Conservation (phyloP, 1,140 invertebrate species). For the Drosophila yakuba region DNA sequence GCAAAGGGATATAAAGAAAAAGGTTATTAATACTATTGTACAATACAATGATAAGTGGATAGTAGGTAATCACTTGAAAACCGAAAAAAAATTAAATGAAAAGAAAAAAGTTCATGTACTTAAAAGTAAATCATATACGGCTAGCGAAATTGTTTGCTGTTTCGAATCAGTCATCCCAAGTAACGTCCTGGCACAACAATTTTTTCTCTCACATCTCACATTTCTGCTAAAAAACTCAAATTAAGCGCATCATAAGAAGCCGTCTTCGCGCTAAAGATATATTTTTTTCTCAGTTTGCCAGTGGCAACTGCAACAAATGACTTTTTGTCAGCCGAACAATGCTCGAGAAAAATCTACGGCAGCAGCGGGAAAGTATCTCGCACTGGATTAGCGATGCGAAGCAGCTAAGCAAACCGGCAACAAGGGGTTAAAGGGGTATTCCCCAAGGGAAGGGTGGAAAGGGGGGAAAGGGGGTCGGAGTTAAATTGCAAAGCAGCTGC, state of each 20-base stretch:
- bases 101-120: too few relatives aligned
- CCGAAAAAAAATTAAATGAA: too few relatives aligned
- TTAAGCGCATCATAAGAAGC: conserved; percentile 59
- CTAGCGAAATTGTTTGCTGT: not conserved
- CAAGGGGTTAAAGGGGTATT: conserved; percentile 1
- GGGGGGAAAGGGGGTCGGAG: not conserved
- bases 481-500: conserved; percentile 65
- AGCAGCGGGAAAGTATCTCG: conserved; percentile 49
- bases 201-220: conserved; percentile 51
- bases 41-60: too few relatives aligned
- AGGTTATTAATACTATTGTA: not conserved
- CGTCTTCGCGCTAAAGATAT: conserved; percentile 25
- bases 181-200: conserved; percentile 4
- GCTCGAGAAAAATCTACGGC: conserved; percentile 63
- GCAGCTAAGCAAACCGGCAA: conserved; percentile 30
- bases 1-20: not conserved
- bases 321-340: conserved; percentile 60
- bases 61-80: too few relatives aligned
- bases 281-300: conserved; percentile 22
- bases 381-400: conserved; percentile 68
- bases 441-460: too few relatives aligned
- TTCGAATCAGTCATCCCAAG: not conserved
- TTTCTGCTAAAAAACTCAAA: conserved; percentile 65
- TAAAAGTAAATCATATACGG: not conserved
- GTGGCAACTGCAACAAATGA: conserved; percentile 58